Base-by-base conservation (phyloP, 2,888 invertebrate genomes). In the Candidula unifasciata region DNA sequence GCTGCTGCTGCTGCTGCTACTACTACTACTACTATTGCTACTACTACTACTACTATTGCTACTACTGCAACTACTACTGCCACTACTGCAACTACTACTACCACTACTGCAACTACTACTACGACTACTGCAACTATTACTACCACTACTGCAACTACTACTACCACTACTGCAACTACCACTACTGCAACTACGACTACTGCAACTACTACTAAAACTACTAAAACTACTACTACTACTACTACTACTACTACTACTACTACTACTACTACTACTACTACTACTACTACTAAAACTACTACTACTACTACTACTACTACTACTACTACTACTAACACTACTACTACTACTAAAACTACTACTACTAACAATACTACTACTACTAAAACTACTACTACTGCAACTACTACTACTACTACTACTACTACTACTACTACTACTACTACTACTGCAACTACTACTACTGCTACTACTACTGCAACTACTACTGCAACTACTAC, bases 321-420 rank as follows among this genome's bases (percentile, higher is more conserved):
- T 24, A 74, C 74, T 74, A 74, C 74, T 37, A 74, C 74, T 30
- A 74, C 74, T 37, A 74, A 30, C 24, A 74, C 74, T 16, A 74
- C 74, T 24, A 35, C 74, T 24, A 74, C 74, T 37, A 44, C 76
- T 44, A 44, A 37, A n/a, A 27, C 76, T 76, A 76, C 76, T 52
- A 76, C 76, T 44, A 76, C 76, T 52, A 76, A 37, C 44, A 35
- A 37, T 76, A 76, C 76, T 76, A 44, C 44, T 76, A 44, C 76
- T 76, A 44, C 76, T 52, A 44, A 37, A 44, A 44, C 76, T 27
- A 76, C 44, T 76, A 76, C 76, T 76, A 5, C 44, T 76, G 44
- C 16, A 13, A 6, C 44, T 76, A 27, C 76, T 37, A 27, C 76
- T 76, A 37, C 44, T 76, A n/a, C n/a, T n/a, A n/a, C n/a, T n/a